These are phyloP conservation scores for Listronotus bonariensis DNA, from an alignment of 1,140 invertebrate genomes.

Conservation along the genomic window DNA sequence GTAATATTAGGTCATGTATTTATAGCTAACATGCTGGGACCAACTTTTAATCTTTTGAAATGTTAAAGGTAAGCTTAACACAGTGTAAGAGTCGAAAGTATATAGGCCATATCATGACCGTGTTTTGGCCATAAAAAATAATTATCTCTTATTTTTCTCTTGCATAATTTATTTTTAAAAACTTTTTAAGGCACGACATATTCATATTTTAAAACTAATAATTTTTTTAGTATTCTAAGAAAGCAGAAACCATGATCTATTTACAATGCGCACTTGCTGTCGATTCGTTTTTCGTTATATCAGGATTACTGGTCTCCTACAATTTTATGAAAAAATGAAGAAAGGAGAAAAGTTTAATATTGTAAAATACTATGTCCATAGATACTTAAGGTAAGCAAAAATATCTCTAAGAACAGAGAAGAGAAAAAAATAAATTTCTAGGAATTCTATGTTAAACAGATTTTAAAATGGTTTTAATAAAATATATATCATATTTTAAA, in stretches of 20 bases:
- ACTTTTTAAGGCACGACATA: no score
- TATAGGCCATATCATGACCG: neutral
- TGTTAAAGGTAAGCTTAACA: constrained; percentile 35
- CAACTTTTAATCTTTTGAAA: constrained; percentile 33
- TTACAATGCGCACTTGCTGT: constrained; percentile 3
- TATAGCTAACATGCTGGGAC: constrained; percentile 19
- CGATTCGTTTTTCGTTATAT: constrained; percentile 15
- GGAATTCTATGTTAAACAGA: no score
- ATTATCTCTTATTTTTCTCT: no score
- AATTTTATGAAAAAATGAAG: constrained; percentile 10
- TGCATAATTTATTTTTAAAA: neutral
- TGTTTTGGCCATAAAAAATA: no score
- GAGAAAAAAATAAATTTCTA: neutral
- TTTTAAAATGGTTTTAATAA: no score
- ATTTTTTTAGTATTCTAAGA: neutral
- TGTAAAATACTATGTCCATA: constrained; percentile 2
- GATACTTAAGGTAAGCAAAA: constrained; percentile 21
- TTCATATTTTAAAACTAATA: no score
- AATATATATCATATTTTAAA: no score
- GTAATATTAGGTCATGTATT: constrained; percentile 58
- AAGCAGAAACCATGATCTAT: neutral
- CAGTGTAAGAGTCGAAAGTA: neutral
- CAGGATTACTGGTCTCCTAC: constrained; percentile 8
- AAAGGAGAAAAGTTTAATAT: constrained; percentile 9
- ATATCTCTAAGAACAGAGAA: neutral